Conservation (phyloP, 2,888 invertebrate species). For the Mythimna lalbum region DNA sequence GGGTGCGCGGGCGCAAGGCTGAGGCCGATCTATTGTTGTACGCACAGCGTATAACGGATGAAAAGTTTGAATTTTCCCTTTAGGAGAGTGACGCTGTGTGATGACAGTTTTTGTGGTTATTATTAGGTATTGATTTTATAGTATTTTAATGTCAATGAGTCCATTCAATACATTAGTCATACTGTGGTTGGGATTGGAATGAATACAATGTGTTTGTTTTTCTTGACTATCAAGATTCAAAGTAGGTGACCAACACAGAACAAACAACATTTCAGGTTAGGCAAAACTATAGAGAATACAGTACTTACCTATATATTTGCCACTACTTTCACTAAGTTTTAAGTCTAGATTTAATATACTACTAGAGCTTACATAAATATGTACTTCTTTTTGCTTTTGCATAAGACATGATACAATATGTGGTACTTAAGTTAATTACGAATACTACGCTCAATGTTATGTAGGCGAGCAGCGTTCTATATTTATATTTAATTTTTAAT, state of each 20-base stretch:
- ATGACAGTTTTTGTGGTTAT: slow-evolving; percentile 40
- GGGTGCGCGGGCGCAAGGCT: slow-evolving; percentile 62
- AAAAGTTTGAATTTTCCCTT: slow-evolving; percentile 64
- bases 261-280: no score
- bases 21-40: slow-evolving; percentile 52
- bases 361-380: background rate
- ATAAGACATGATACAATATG: background rate
- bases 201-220: background rate
- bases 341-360: no score
- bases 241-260: background rate
- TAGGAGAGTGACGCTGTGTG: slow-evolving; percentile 28
- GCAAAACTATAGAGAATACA: no score
- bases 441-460: background rate
- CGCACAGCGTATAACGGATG: slow-evolving; percentile 52
- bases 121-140: background rate
- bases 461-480: background rate
- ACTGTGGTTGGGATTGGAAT: background rate
- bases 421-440: background rate
- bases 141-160: slow-evolving; percentile 6
- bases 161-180: slow-evolving; percentile 6
- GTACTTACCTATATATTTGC: no score
- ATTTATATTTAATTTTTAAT: background rate
- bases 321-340: no score
- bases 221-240: background rate
- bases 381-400: slow-evolving; percentile 4